Conservation (phyloP, 2,113 vertebrate species). For the Percopsis transmontana region DNA sequence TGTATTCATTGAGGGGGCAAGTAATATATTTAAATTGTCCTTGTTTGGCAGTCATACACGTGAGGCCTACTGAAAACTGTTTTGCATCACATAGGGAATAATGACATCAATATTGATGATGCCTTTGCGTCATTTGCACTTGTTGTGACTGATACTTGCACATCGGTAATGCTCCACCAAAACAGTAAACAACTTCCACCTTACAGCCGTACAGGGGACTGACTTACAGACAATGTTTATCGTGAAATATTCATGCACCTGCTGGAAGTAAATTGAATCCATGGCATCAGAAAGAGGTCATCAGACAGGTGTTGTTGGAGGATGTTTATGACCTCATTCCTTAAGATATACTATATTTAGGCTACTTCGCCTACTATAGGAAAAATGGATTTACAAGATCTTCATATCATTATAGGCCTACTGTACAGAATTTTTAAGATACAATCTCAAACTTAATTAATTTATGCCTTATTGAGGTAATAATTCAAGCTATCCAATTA, state of each 20-base stretch:
- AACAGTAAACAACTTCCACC: constrained; percentile 14
- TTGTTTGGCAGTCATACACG: constrained; percentile 37
- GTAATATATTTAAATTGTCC: constrained; percentile 50
- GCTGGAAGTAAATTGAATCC: constrained; percentile 2
- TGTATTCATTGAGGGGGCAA: constrained; percentile 6
- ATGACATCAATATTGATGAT: constrained; percentile 46
- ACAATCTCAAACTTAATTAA: too few relatives aligned
- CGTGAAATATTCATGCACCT: constrained; percentile 4
- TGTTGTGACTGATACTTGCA: constrained; percentile 11
- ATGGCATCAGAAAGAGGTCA: constrained; percentile 14
- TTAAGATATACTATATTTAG: neutral
- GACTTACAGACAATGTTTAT: neutral
- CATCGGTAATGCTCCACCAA: constrained; percentile 19
- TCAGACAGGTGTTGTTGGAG: neutral
- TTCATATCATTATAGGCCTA: too few relatives aligned
- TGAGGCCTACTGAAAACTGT: neutral
- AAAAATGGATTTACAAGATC: too few relatives aligned
- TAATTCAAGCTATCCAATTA: too few relatives aligned
- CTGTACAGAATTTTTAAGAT: too few relatives aligned
- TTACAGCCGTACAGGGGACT: neutral
- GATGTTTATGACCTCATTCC: neutral
- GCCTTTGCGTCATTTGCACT: constrained; percentile 13
- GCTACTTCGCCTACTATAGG: too few relatives aligned
- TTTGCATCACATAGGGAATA: constrained; percentile 32
- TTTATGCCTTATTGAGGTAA: too few relatives aligned